Conservation (phyloP, 1,140 invertebrate species). For the Danaus melanippus region DNA sequence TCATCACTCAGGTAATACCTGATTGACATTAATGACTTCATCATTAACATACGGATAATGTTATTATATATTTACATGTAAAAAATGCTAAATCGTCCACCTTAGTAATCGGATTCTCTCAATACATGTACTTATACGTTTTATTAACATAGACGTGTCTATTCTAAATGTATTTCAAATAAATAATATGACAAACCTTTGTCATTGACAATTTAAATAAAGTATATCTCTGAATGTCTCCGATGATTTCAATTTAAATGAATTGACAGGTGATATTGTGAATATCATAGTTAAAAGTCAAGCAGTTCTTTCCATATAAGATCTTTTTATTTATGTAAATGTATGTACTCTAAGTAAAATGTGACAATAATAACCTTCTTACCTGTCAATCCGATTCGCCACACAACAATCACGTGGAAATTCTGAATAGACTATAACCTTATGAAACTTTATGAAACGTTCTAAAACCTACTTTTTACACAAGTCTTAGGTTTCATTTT, state of each 20-base stretch:
- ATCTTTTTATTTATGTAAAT: constrained; percentile 57
- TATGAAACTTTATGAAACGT: constrained; percentile 14
- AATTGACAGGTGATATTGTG: no score
- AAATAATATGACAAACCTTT: no score
- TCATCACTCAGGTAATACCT: constrained; percentile 15
- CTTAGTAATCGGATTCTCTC: no score
- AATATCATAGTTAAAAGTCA: constrained; percentile 4
- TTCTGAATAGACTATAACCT: constrained; percentile 35
- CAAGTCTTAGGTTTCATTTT: constrained; percentile 20
- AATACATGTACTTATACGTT: no score
- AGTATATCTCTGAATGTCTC: no score
- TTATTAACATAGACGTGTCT: no score
- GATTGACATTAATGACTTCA: constrained; percentile 19
- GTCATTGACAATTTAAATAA: no score
- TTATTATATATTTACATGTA: no score
- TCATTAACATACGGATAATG: constrained; percentile 18
- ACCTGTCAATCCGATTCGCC: constrained; percentile 66
- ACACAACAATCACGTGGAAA: constrained; percentile 58
- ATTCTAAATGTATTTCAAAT: no score
- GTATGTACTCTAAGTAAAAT: constrained; percentile 61
- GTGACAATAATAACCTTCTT: constrained; percentile 70
- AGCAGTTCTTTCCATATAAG: constrained; percentile 20
- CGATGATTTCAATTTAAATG: no score
- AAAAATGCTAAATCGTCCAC: no score
- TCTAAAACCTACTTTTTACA: constrained; percentile 30